A percentile compares a stretch with the other conserved stretches of the same genome.
These are phyloP conservation scores for Lydus trimaculatus DNA, from an alignment of 2,888 invertebrate species.

Conservation along the genomic window DNA sequence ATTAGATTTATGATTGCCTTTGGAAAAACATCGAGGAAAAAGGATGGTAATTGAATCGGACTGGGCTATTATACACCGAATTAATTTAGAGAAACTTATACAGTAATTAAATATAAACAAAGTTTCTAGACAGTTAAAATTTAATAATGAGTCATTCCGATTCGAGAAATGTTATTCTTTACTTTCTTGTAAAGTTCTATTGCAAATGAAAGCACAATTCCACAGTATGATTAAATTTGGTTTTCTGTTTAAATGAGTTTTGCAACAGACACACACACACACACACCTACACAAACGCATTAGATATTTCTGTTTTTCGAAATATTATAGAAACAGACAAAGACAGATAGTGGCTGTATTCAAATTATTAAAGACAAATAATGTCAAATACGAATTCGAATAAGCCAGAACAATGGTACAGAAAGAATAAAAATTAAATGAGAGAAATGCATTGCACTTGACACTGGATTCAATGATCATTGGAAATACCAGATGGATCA, in stretches of 20 bases:
- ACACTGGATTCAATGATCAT: constrained; percentile 50
- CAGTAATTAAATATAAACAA: constrained; percentile 57
- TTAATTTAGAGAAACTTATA: constrained; percentile 50
- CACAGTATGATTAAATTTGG: constrained; percentile 57
- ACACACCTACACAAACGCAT: too few species aligned
- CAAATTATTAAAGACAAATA: too few species aligned
- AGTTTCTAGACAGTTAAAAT: constrained; percentile 54
- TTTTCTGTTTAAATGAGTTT: constrained; percentile 56
- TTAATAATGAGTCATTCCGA: constrained; percentile 58
- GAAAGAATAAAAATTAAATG: constrained; percentile 41
- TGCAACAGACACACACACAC: constrained; percentile 35
- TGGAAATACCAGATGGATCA: constrained; percentile 49
- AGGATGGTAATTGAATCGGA: constrained; percentile 8
- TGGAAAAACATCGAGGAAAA: neutral
- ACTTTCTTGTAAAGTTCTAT: constrained; percentile 56
- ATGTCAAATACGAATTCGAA: too few species aligned
- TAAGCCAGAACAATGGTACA: constrained; percentile 18
- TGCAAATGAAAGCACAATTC: constrained; percentile 56
- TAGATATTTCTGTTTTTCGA: constrained; percentile 21
- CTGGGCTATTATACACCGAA: constrained; percentile 44
- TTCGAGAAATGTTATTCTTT: constrained; percentile 58
- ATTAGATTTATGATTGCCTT: neutral
- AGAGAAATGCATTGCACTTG: constrained; percentile 52
- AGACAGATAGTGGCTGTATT: too few species aligned
- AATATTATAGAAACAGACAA: neutral